Percentiles rank a stretch among this genome's conserved stretches.
Evolutionary conservation across 2,888 invertebrate genomes (phyloP).

Genomic region (Aquatica leii): DNA sequence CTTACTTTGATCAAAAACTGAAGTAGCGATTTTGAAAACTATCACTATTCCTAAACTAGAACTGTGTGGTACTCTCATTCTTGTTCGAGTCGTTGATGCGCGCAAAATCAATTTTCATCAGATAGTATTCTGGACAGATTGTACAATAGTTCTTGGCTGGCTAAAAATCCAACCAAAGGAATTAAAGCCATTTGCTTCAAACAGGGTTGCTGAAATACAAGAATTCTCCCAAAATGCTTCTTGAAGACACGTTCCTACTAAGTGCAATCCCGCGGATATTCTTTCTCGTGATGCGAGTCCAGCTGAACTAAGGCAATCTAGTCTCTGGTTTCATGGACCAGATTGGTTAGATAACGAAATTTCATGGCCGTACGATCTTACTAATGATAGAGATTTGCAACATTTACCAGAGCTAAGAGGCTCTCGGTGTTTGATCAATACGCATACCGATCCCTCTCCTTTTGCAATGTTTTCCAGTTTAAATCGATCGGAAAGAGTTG

Average conservation of each 20-base stretch:
- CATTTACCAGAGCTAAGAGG: not conserved
- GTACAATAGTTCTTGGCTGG: not conserved
- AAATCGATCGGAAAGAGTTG: not conserved
- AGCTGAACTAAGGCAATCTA: not conserved
- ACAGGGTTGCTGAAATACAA: constrained; percentile 24
- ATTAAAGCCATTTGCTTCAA: constrained; percentile 19
- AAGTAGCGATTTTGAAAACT: too few species aligned
- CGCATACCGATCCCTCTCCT: not conserved
- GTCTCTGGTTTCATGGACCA: not conserved
- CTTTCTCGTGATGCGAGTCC: not conserved
- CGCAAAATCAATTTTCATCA: too few species aligned
- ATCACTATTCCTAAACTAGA: too few species aligned
- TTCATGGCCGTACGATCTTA: not conserved
- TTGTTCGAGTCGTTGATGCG: too few species aligned
- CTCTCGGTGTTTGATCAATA: not conserved
- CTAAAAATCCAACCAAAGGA: constrained; percentile 7
- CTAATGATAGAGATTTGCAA: not conserved
- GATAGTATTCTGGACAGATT: too few species aligned
- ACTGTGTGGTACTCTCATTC: too few species aligned
- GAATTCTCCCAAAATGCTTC: not conserved
- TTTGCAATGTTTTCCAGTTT: not conserved
- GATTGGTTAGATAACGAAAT: not conserved
- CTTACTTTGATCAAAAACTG: too few species aligned
- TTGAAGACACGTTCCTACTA: constrained; percentile 21
- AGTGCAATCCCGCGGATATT: constrained; percentile 23